Evolutionary conservation across 2,113 vertebrate genomes (phyloP), one percentile per base, ranked within the genome.

Genomic region (Mastomys coucha): DNA sequence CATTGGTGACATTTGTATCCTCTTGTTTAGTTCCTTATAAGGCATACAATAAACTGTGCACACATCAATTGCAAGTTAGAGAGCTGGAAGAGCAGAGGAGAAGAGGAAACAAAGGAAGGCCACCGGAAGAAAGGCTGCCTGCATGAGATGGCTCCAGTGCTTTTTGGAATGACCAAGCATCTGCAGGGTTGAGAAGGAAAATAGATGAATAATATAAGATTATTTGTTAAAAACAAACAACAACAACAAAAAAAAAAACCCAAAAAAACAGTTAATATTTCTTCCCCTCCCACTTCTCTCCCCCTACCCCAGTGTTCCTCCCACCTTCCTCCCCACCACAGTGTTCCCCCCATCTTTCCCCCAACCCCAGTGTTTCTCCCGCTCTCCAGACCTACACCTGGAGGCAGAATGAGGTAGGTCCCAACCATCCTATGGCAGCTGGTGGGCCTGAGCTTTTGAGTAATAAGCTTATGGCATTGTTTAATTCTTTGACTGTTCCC

Each of bases 381-480:
- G 12, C 58, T 69, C 53, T 36, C 13, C 63, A 95, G 39, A 73
- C 58, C 53, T 20, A 93, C 14, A 85, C 90, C 67, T 81, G 65
- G 81, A 97, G 51, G 65, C 84, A 90, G 63, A 85, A 91, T 45
- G 36, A 72, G 14, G 24, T 88, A 33, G 70, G 69, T 92, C 36
- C 42, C 31, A 78, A 78, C 77, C 80, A 81, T 22, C 91, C 77
- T 36, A 96, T 85, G 42, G 76, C 92, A 89, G 92, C 60, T 81
- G 81, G 39, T 89, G 49, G 13, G 45, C 33, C 73, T 92, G 77
- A 93, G 51, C 80, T 93, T 28, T 69, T 16, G 36, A 58, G 42
- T 89, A 93, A 92, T 76, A 45, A 67, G 85, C 28, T 96, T 97
- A 95, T 96, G 94, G 91, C 96, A 97, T 26, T 93, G 91, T 91